Evolutionary conservation across 2,113 vertebrate species (phyloP).

Genomic region (Anolis carolinensis): DNA sequence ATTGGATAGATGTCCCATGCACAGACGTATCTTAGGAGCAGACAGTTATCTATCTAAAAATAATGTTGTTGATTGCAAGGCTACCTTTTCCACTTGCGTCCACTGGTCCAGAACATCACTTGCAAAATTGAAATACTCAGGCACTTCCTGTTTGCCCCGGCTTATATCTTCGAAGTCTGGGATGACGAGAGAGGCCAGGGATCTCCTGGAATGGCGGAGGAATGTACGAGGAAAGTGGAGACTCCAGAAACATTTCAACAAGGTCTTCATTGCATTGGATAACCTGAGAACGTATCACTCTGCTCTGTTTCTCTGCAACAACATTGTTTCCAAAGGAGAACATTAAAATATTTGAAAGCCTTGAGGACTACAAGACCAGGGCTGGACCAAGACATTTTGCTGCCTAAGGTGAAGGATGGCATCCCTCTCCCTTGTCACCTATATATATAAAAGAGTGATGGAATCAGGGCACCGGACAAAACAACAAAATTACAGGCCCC

Average conservation of each 20-base stretch:
- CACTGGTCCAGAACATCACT: slow-evolving; percentile 80
- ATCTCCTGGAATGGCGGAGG: slow-evolving; percentile 35
- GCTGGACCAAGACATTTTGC: neutral
- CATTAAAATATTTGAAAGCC: too few relatives aligned
- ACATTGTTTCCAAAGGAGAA: neutral
- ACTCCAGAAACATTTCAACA: neutral
- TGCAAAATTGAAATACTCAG: slow-evolving; percentile 84
- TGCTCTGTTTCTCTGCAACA: slow-evolving; percentile 43
- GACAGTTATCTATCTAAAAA: too few relatives aligned
- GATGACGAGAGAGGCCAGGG: slow-evolving; percentile 64
- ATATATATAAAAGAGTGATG: too few relatives aligned
- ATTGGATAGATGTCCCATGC: too few relatives aligned
- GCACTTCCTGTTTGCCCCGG: slow-evolving; percentile 61
- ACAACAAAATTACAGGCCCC: too few relatives aligned
- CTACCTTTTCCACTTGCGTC: slow-evolving; percentile 76
- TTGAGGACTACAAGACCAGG: too few relatives aligned
- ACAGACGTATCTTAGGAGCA: too few relatives aligned
- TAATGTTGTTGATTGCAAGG: too few relatives aligned
- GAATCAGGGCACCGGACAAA: too few relatives aligned
- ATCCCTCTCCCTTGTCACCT: neutral
- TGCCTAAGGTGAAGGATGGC: neutral
- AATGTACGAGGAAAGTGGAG: neutral
- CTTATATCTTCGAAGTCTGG: slow-evolving; percentile 73
- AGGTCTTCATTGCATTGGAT: slow-evolving; percentile 48
- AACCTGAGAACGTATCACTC: neutral